Evolutionary conservation across 2,888 invertebrate genomes (phyloP), one percentile per base, ranked within the genome.

Genomic region (Lochmaea capreae): DNA sequence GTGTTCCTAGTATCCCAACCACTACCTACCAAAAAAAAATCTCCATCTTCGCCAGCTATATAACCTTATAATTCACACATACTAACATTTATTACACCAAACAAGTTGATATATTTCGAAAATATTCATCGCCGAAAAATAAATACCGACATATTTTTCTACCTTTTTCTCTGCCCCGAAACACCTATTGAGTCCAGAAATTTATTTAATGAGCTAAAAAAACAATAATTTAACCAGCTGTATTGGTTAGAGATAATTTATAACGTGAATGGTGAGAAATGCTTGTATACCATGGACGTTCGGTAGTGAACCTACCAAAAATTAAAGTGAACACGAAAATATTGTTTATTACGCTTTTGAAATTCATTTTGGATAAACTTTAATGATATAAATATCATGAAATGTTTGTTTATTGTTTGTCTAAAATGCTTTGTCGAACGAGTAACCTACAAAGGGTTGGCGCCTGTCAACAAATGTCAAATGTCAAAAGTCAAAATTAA

Each of bases 181-280:
- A 86, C 86, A 86, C 86, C 86, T 85, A 85, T 86, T 81, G 85
- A 84, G 84, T 82, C 83, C 81, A 84, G 85, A 85, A 86, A 86
- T 86, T 85, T 85, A 86, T 86, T 86, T 86, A 86, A 86, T 86
- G 86, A 86, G 85, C 84, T 84, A 84, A 86, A 86, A 85, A 86
- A 86, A 85, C 85, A 84, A 85, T 86, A 85, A 84, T 85, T 86
- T 85, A 85, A 84, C 85, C 82, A 81, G 83, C 81, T 73, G 85
- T 85, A 86, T 86, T 84, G 85, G 85, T 83, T 83, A 81, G 83
- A 79, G 84, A 85, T 86, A 85, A 86, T 86, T 86, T 86, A 86
- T 84, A 80, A 78, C 75, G 67, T 63, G 66, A 54, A 16, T 54
- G 10, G 54, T 54, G 9, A 16, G 18, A 18, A 54, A 18, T 18